Evolutionary conservation across 92 coral and sea anemone genomes (phyloP), one percentile per base, ranked within the genome.

Genomic region (Palythoa grandis): DNA sequence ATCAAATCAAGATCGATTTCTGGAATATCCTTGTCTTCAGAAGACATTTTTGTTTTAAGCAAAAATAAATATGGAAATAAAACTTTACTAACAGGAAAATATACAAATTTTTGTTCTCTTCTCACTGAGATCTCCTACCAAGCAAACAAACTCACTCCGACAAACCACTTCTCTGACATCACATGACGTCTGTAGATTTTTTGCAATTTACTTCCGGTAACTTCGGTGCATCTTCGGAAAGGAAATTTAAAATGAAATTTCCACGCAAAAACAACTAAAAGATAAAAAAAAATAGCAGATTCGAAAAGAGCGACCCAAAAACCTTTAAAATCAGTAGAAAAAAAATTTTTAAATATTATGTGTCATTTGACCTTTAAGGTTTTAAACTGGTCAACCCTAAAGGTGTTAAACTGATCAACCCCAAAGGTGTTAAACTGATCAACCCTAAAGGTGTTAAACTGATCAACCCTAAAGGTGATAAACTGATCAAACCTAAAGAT

Each of bases 351-450:
- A 11, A 29, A 24, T 29, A 29, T 69, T 29, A 29, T 69, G 43
- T 69, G 74, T 29, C 47, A 69, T 69, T 69, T 69, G 74, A 69
- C 74, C 74, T 69, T 69, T 69, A 69, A 69, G 14, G 14, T n/a
- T n/a, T 29, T 29, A 29, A 29, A 29, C 35, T 29, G 35, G 1
- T 29, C 35, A 29, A 29, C 35, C 35, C 35, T 0, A 29, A 29
- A 0, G 35, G 35, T 1, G 0, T 29, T 29, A 0, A 29, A n/a
- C 0, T 29, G 35, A 60, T 5, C 19, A 60, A 16, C 66, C 35
- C 35, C 1, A 52, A n/a, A n/a, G n/a, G n/a, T n/a, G n/a, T n/a
- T n/a, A n/a, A n/a, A n/a, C n/a, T n/a, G n/a, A n/a, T 40, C 47
- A 40, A 40, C 47, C 47, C 47, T 3, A 40, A 40, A 7, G 47